These are phyloP conservation scores for Delichon dasypus DNA, from an alignment of 2,797 vertebrate genomes.

Conservation along the genomic window DNA sequence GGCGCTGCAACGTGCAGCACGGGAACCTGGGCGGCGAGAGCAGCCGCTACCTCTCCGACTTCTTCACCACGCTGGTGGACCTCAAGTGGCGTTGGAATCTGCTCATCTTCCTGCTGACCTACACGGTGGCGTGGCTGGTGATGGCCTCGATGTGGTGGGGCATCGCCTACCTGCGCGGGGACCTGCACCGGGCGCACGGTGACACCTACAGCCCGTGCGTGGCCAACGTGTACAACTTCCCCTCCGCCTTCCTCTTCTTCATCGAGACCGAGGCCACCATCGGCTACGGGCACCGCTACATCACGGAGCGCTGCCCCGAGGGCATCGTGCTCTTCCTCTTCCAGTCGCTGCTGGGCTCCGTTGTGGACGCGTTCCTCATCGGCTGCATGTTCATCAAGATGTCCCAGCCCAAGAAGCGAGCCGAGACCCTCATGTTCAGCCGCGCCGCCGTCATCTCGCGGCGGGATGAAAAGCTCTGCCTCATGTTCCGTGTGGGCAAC, in stretches of 20 bases:
- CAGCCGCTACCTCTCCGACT: slow-evolving; percentile 88
- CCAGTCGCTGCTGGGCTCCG: slow-evolving; percentile 89
- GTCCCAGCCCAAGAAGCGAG: slow-evolving; percentile 93
- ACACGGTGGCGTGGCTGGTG: slow-evolving; percentile 91
- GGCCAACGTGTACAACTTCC: slow-evolving; percentile 92
- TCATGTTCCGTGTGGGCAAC: slow-evolving; percentile 93
- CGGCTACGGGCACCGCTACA: slow-evolving; percentile 89
- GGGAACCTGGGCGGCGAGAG: slow-evolving; percentile 90
- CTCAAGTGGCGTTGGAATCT: slow-evolving; percentile 95
- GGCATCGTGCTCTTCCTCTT: slow-evolving; percentile 91
- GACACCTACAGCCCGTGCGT: slow-evolving; percentile 84
- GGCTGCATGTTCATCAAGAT: slow-evolving; percentile 97
- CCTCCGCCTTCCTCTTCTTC: slow-evolving; percentile 91
- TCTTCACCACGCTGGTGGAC: slow-evolving; percentile 92
- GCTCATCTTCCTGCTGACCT: slow-evolving; percentile 90
- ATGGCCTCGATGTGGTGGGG: slow-evolving; percentile 96
- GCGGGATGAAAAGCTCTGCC: slow-evolving; percentile 87
- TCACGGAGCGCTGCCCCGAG: slow-evolving; percentile 90
- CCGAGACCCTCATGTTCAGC: slow-evolving; percentile 93
- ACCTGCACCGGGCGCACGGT: slow-evolving; percentile 82
- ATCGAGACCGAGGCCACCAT: slow-evolving; percentile 92
- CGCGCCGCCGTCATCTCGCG: slow-evolving; percentile 87
- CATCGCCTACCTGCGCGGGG: slow-evolving; percentile 88
- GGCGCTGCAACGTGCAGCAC: slow-evolving; percentile 91
- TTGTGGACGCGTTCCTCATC: slow-evolving; percentile 91